Base-by-base conservation (phyloP, 2,888 invertebrate genomes). In the Thecophora atra region DNA sequence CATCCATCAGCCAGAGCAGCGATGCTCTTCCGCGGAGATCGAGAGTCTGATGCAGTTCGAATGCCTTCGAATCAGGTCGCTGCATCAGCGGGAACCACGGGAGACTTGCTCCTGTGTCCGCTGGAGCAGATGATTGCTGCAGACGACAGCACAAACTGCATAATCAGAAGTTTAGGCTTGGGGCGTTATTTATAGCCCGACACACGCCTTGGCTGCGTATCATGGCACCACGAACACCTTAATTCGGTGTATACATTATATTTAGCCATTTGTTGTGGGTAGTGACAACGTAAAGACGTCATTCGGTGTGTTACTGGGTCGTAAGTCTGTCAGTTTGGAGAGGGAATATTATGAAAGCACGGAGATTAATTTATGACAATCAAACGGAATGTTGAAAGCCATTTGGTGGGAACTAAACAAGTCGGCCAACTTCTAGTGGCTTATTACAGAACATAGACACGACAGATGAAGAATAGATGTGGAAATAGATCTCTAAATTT, bases 181-280 rank as follows among this genome's bases (percentile, higher is more conserved):
- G 56, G 58, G 37, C 15, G 47, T 28, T 65, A 65, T 65, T 65
- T 47, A 58, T 58, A 68, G 68, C 42, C 17, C 56, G 21, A 56
- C 44, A 42, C 44, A 68, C 68, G 17, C 44, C 42, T 44, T 52
- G 58, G 24, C 44, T 56, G 11, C 58, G 37, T 68, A 19, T 15
- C 15, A 17, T 28, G 64, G 1, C 19, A n/a, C 54, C 26, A 30
- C 54, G n/a, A 42, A 26, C 24, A 44, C 19, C 68, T 68, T 81
- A 81, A 81, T 81, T 79, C 79, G 80, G 80, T 78, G 78, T 81
- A 81, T n/a, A n/a, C n/a, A n/a, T n/a, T n/a, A n/a, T 81, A 81
- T 81, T 80, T 81, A 80, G 79, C 72, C 21, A 42, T 56, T 71
- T 76, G 68, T 75, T 76, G 60, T 69, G 69, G 71, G 77, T 77